Conservation (phyloP, 2,888 invertebrate species). For the Lydus trimaculatus region DNA sequence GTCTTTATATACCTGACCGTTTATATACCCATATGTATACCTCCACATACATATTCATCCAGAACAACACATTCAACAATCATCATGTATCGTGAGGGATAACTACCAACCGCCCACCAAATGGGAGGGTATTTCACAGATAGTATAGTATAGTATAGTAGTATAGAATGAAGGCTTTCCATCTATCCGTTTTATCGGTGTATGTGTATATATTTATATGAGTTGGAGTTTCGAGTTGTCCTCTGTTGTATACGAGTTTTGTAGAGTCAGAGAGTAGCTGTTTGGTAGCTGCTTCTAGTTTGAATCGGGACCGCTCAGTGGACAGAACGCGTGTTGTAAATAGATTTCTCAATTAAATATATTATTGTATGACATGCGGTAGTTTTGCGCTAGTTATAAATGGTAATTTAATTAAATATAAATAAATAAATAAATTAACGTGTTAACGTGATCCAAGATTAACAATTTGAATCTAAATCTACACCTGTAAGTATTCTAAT, state of each 20-base stretch:
- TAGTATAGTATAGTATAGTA: background rate
- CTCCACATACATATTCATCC: background rate
- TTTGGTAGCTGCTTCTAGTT: background rate
- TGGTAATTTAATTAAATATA: background rate
- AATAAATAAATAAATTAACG: slow-evolving; percentile 2
- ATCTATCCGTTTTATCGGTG: slow-evolving; percentile 2
- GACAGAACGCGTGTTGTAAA: slow-evolving; percentile 5
- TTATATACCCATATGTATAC: slow-evolving; percentile 1
- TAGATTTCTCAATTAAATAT: background rate
- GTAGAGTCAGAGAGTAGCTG: background rate
- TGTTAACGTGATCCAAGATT: background rate
- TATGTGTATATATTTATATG: background rate
- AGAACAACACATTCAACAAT: background rate
- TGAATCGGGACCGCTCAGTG: slow-evolving; percentile 8
- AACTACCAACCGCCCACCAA: background rate
- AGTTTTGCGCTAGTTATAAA: background rate
- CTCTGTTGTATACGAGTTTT: background rate
- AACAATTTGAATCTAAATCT: background rate
- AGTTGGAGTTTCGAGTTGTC: slow-evolving; percentile 4
- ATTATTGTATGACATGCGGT: slow-evolving; percentile 4
- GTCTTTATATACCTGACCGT: slow-evolving; percentile 4
- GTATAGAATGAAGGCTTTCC: slow-evolving; percentile 1
- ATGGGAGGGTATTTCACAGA: background rate
- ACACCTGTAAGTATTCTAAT: slow-evolving; percentile 3
- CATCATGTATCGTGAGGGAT: background rate